Evolutionary conservation across 2,113 vertebrate species (phyloP), one percentile per base, ranked within the genome.

Genomic region (Telmatochromis bifrenatus): DNA sequence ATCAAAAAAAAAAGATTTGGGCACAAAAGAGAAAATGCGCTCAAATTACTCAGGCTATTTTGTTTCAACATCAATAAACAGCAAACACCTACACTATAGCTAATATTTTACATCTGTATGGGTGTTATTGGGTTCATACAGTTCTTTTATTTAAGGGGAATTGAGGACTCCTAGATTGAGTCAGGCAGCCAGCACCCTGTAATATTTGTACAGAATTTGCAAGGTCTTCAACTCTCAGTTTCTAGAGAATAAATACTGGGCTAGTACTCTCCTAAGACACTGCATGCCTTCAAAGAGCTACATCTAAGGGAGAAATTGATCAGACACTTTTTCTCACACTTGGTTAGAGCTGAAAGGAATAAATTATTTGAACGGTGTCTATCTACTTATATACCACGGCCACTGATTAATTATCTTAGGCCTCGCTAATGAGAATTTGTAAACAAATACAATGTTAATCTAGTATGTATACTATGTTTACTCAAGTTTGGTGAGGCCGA

Each of bases 361-460:
- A 92, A 81, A 95, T 95, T 93, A 95, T 90, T 92, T 90, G 65
- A 92, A 84, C 86, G 7, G 79, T 91, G 93, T 93, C 93, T 92
- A 90, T 95, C 91, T 91, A 87, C 88, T 84, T 81, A 88, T 68
- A 91, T 84, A 88, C 89, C 86, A 87, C 53, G 53, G 91, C 88
- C 77, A 89, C 75, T 81, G 89, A 89, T 95, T 94, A 96, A 96
- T 96, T 96, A 96, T 92, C 92, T 86, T 68, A 89, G 94, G 94
- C 91, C 94, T 93, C 49, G 51, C 90, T 96, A 96, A 96, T 96
- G 95, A 96, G 95, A 91, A 89, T 92, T 91, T 92, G 93, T 94
- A 96, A 96, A 96, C 93, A 39, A 95, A 95, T 91, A 96, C 95
- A 96, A 95, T 96, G 89, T 93, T 85, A 86, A 92, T 93, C 91